Conservation (phyloP, 2,888 invertebrate genomes). For the Epinotia brunnichana region DNA sequence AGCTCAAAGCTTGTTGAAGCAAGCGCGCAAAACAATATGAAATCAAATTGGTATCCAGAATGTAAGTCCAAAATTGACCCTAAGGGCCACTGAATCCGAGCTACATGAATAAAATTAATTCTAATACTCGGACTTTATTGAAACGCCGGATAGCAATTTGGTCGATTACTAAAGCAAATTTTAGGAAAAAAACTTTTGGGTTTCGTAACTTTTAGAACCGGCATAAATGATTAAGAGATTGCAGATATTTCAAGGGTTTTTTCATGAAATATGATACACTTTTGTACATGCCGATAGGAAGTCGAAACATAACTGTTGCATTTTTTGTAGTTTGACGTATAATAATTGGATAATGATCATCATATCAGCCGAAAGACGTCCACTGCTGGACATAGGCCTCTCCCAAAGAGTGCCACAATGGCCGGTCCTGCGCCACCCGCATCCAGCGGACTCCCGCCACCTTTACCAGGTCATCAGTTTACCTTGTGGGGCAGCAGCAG, state of each 20-base stretch:
- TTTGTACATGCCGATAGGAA: background rate
- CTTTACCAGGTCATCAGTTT: too few relatives aligned
- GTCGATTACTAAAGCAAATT: conserved; percentile 13
- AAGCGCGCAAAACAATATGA: too few relatives aligned
- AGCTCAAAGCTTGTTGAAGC: background rate
- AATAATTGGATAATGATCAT: too few relatives aligned
- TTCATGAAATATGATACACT: background rate
- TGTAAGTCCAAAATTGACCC: background rate
- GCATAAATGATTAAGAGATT: conserved; percentile 7
- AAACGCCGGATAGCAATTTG: conserved; percentile 14
- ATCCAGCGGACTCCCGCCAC: too few relatives aligned
- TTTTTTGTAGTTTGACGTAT: too few relatives aligned
- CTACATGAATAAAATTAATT: conserved; percentile 29
- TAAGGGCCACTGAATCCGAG: background rate
- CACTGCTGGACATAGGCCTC: too few relatives aligned
- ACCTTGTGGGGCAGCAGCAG: too few relatives aligned
- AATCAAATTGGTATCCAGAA: background rate
- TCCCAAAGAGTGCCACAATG: too few relatives aligned
- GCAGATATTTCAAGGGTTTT: conserved; percentile 7
- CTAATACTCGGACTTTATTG: conserved; percentile 14
- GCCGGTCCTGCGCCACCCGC: too few relatives aligned
- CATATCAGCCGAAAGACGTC: too few relatives aligned
- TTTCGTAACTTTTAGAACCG: background rate
- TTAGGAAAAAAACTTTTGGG: conserved; percentile 23
- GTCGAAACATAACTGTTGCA: too few relatives aligned